These are phyloP conservation scores for Cepaea nemoralis DNA, from an alignment of 1,140 invertebrate genomes.

Conservation along the genomic window DNA sequence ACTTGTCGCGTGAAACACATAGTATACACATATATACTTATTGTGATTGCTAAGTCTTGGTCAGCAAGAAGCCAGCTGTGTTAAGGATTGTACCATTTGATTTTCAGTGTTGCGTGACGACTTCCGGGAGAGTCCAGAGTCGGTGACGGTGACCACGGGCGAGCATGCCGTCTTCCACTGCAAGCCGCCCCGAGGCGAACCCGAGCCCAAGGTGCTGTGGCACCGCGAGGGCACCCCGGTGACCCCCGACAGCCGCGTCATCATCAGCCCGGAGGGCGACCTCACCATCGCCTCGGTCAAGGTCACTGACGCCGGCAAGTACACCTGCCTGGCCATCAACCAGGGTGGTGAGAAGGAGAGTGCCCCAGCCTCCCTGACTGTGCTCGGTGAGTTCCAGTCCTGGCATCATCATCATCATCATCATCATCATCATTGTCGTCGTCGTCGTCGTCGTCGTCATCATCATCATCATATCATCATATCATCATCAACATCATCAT, in stretches of 20 bases:
- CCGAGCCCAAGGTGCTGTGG: slow-evolving; percentile 80
- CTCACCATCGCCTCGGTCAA: slow-evolving; percentile 84
- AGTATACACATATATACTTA: too few relatives aligned
- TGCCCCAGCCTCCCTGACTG: slow-evolving; percentile 81
- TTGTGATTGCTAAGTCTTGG: too few relatives aligned
- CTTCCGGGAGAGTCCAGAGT: slow-evolving; percentile 85
- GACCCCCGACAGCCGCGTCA: slow-evolving; percentile 61
- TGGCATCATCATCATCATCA: neutral
- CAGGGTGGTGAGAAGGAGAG: slow-evolving; percentile 87
- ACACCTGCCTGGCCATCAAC: slow-evolving; percentile 88
- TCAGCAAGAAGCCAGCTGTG: neutral
- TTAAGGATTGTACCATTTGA: neutral
- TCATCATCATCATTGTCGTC: neutral
- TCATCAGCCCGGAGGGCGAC: slow-evolving; percentile 85
- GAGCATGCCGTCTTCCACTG: slow-evolving; percentile 92
- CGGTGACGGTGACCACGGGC: slow-evolving; percentile 88
- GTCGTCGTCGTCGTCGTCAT: too few relatives aligned
- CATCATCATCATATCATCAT: too few relatives aligned
- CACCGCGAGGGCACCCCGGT: slow-evolving; percentile 83
- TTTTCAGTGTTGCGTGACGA: slow-evolving; percentile 91
- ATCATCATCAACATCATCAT: too few relatives aligned
- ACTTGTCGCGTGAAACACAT: too few relatives aligned
- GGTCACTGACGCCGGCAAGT: slow-evolving; percentile 86
- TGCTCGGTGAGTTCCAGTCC: slow-evolving; percentile 78
- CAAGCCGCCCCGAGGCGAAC: slow-evolving; percentile 91